These are phyloP conservation scores for Pinctada fucata DNA, from an alignment of 2,888 invertebrate species.

Conservation along the genomic window DNA sequence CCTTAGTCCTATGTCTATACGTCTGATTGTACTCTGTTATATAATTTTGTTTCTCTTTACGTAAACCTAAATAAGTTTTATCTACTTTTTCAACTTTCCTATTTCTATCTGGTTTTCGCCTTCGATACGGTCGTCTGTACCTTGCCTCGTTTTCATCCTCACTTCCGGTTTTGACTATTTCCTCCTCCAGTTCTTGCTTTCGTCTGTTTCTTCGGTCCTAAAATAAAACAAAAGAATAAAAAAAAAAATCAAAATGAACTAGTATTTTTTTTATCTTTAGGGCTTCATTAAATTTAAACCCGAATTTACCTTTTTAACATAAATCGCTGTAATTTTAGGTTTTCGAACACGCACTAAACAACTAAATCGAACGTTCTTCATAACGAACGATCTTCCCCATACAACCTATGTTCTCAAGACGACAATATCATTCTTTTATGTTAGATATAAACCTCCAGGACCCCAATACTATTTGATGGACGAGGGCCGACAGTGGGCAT, in stretches of 20 bases:
- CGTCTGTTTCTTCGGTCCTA: conserved; percentile 12
- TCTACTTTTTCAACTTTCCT: conserved; percentile 8
- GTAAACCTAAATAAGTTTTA: conserved; percentile 10
- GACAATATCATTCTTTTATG: no score
- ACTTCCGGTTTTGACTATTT: conserved; percentile 42
- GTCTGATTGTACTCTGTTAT: conserved; percentile 3
- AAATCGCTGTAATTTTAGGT: not conserved
- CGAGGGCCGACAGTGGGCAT: no score
- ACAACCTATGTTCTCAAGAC: no score
- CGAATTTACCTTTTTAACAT: not conserved
- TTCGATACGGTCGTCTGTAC: not conserved
- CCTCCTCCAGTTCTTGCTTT: conserved; percentile 30
- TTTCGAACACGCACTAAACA: not conserved
- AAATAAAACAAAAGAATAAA: not conserved
- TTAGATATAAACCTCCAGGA: no score
- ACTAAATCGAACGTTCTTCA: not conserved
- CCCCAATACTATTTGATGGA: no score
- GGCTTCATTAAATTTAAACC: no score
- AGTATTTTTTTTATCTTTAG: no score
- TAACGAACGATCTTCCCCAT: not conserved
- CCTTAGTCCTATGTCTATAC: not conserved
- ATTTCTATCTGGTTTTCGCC: conserved; percentile 9
- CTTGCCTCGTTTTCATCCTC: conserved; percentile 32
- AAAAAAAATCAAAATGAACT: not conserved
- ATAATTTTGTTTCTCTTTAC: conserved; percentile 25